phyloP scores from a whole-genome alignment of 2,113 vertebrate species.

The Probosciger aterrimus region DNA sequence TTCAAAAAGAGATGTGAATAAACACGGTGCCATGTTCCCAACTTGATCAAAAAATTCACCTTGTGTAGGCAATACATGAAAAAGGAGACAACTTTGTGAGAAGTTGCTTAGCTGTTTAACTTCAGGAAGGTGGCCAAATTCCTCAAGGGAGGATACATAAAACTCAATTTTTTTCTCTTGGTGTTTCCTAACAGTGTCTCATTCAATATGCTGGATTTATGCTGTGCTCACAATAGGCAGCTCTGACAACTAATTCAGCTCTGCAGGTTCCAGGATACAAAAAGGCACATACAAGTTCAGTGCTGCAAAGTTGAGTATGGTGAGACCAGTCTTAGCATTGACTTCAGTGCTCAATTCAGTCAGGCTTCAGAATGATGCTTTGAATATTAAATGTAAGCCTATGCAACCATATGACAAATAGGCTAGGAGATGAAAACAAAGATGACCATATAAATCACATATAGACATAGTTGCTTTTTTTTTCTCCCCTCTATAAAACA shows the following conservation, averaged over 20 bases:
- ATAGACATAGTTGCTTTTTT: not conserved
- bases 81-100: not conserved
- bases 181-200: not conserved
- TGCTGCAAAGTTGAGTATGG: not conserved
- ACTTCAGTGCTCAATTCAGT: not conserved
- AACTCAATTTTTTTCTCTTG: not conserved
- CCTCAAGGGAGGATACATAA: not conserved
- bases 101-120: not conserved
- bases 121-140: not conserved
- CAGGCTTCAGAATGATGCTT: not conserved
- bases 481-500: not conserved
- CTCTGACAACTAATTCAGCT: not conserved
- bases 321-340: not conserved
- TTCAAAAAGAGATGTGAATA: not conserved
- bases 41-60: not conserved
- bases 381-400: not conserved
- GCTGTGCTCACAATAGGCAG: not conserved
- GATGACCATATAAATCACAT: not conserved
- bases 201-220: not conserved
- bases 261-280: not conserved
- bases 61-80: not conserved
- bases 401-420: not conserved
- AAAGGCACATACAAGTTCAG: too few species aligned
- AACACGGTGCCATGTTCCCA: not conserved
- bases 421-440: not conserved